phyloP scores from a whole-genome alignment of 2,113 vertebrate genomes.

The Grammomys dolichurus region DNA sequence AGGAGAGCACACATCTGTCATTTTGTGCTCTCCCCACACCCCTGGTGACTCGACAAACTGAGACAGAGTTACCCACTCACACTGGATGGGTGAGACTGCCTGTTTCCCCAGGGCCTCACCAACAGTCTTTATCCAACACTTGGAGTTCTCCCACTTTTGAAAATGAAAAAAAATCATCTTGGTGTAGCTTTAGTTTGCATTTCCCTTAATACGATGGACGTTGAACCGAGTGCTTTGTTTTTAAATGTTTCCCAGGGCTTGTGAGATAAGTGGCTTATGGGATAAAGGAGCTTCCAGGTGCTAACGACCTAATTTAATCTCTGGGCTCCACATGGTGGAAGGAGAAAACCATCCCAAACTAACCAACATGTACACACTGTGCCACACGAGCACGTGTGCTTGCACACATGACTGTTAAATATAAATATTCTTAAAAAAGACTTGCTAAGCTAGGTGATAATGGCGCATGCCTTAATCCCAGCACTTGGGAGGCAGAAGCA shows the following conservation, averaged over 20 bases:
- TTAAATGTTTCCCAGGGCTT: neutral
- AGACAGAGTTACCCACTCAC: neutral
- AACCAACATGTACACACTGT: neutral
- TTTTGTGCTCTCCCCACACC: neutral
- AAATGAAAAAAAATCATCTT: neutral
- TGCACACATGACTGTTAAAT: neutral
- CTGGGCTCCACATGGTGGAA: neutral
- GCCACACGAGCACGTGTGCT: neutral
- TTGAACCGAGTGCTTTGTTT: neutral
- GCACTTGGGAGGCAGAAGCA: neutral
- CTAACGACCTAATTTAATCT: neutral
- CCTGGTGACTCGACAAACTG: neutral
- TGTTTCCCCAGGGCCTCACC: neutral
- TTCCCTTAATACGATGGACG: neutral
- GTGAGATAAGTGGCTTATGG: neutral
- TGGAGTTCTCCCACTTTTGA: neutral
- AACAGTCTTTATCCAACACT: neutral
- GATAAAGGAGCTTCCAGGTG: neutral
- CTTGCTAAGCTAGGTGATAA: neutral
- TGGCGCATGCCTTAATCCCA: neutral
- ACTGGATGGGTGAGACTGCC: accelerated
- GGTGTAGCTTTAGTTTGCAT: neutral
- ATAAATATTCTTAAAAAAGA: neutral
- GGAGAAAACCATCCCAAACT: neutral
- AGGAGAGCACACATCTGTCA: neutral